A percentile compares a stretch with the other conserved stretches of the same genome.
phyloP scores from a whole-genome alignment of 2,113 vertebrate species.

The Nicator chloris region DNA sequence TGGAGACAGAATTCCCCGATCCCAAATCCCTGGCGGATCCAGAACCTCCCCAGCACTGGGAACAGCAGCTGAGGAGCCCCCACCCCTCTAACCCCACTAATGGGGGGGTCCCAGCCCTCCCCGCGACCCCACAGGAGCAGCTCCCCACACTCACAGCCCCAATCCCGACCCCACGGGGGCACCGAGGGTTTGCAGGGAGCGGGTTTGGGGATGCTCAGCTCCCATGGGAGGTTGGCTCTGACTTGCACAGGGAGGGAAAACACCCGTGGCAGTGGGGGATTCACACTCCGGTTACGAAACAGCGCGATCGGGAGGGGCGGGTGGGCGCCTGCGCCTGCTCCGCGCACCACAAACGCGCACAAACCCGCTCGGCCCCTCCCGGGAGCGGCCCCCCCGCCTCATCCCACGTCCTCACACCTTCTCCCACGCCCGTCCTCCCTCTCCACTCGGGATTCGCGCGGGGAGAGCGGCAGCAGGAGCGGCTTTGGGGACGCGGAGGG shows the following conservation, averaged over 20 bases:
- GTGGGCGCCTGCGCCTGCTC: not conserved
- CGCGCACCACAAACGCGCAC: fast-evolving
- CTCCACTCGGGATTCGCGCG: not conserved
- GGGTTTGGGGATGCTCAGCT: fast-evolving
- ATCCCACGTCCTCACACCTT: not conserved
- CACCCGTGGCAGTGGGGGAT: fast-evolving
- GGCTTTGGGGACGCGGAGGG: not conserved
- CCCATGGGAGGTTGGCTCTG: not conserved
- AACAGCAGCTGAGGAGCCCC: not conserved
- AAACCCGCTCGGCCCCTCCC: not conserved
- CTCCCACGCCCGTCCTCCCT: not conserved
- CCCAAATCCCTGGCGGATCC: not conserved
- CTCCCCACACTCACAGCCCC: fast-evolving
- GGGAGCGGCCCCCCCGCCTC: not conserved
- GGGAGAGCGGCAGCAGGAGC: not conserved
- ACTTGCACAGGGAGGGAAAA: fast-evolving
- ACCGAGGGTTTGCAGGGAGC: not conserved
- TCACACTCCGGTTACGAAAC: fast-evolving
- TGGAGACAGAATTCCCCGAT: not conserved
- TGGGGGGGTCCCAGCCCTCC: not conserved
- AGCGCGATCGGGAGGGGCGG: fast-evolving
- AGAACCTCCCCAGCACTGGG: not conserved
- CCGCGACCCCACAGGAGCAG: not conserved
- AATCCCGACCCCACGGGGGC: fast-evolving
- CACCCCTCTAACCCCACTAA: too few relatives aligned